Evolutionary conservation across 2,797 vertebrate species (phyloP).

Genomic region (Apogon talboti): DNA sequence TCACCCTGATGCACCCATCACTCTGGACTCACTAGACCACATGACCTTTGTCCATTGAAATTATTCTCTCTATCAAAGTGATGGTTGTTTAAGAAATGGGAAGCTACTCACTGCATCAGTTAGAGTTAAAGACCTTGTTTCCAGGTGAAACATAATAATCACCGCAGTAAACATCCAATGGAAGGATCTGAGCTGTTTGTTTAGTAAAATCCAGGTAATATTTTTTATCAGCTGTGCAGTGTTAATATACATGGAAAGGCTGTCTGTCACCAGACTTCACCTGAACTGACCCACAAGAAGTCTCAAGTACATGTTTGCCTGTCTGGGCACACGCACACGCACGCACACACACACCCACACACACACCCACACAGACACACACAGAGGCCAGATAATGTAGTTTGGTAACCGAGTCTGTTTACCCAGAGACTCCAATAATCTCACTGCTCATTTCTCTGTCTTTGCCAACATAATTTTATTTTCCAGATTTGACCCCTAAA

Average conservation of each 20-base stretch:
- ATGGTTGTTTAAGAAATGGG: no score
- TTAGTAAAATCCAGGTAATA: no score
- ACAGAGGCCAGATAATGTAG: background rate
- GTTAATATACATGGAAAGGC: conserved; percentile 8
- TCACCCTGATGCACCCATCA: no score
- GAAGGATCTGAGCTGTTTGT: no score
- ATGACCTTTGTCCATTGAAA: no score
- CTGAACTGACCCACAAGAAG: conserved; percentile 3
- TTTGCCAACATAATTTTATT: conserved; percentile 10
- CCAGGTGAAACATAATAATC: no score
- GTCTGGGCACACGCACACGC: conserved; percentile 1
- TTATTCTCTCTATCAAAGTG: no score
- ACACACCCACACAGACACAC: conserved; percentile 1
- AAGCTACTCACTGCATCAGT: no score
- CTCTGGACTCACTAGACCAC: no score
- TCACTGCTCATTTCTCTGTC: conserved; percentile 7
- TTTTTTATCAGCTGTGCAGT: no score
- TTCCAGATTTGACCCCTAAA: conserved; percentile 1
- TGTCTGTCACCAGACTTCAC: conserved; percentile 15
- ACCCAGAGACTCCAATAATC: conserved; percentile 26
- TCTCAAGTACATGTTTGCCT: no score
- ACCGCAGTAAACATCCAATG: background rate
- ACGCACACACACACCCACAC: background rate
- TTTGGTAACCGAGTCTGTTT: conserved; percentile 38
- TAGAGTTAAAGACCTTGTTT: no score